A percentile compares a stretch with the other conserved stretches of the same genome.
These are phyloP conservation scores for Phrynocephalus vlangalii DNA, from an alignment of 2,797 vertebrate species.

Conservation along the genomic window DNA sequence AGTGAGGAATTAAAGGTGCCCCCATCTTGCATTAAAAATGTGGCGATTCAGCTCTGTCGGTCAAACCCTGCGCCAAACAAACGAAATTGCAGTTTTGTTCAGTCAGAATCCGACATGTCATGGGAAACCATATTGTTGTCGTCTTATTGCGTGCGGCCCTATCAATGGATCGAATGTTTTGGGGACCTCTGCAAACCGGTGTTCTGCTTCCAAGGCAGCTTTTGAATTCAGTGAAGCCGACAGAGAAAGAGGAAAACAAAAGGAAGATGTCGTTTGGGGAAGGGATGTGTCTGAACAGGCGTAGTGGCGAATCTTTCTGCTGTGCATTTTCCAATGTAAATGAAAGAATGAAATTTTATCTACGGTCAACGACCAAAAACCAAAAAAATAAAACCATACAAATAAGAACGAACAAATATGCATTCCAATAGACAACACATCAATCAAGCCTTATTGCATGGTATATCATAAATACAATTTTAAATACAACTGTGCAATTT, in stretches of 20 bases:
- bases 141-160: neutral
- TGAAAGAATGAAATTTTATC: too few relatives aligned
- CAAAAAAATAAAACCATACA: too few relatives aligned
- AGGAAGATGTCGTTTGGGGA: neutral
- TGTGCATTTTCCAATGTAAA: neutral
- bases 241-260: neutral
- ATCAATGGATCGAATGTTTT: neutral
- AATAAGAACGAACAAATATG: too few relatives aligned
- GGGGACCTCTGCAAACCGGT: neutral
- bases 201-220: neutral
- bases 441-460: too few relatives aligned
- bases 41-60: neutral
- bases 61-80: neutral
- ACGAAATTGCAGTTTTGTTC: neutral
- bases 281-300: neutral
- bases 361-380: too few relatives aligned
- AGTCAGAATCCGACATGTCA: neutral
- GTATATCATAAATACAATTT: too few relatives aligned
- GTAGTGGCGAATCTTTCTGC: neutral
- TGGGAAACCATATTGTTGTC: neutral
- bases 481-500: neutral
- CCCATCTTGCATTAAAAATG: fast-evolving
- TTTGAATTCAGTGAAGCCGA: neutral
- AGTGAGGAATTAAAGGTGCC: slow-evolving; percentile 18
- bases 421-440: too few relatives aligned